Conservation (phyloP, 2,888 invertebrate genomes). For the Automeris io region DNA sequence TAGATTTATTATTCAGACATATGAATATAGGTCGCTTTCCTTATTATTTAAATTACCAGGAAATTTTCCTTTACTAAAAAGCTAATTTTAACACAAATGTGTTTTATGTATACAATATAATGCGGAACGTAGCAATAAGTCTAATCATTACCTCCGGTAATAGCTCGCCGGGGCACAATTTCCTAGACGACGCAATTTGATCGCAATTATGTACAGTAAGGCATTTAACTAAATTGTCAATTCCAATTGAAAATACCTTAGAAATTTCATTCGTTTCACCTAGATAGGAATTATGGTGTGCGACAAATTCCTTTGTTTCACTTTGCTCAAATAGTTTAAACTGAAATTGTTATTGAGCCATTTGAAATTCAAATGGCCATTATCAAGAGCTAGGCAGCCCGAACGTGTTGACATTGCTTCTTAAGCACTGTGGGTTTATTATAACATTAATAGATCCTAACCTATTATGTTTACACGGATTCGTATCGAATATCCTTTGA, state of each 20-base stretch:
- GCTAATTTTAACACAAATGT: neutral
- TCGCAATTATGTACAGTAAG: conserved; percentile 33
- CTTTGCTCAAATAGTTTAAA: conserved; percentile 27
- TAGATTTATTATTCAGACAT: no score
- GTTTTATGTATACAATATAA: neutral
- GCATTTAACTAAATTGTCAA: conserved; percentile 37
- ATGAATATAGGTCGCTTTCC: no score
- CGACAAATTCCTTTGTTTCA: conserved; percentile 29
- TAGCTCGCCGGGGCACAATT: conserved; percentile 12
- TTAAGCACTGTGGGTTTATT: no score
- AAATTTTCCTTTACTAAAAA: neutral
- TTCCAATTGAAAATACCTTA: conserved; percentile 40
- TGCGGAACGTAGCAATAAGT: neutral
- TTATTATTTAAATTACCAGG: no score
- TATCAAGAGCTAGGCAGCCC: no score
- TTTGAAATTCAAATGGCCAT: conserved; percentile 30
- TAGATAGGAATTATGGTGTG: conserved; percentile 29
- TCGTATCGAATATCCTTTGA: no score
- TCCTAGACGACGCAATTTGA: conserved; percentile 26
- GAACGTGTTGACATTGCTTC: no score
- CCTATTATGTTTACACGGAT: no score
- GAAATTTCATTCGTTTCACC: conserved; percentile 34
- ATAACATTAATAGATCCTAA: no score
- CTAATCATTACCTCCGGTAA: conserved; percentile 4
- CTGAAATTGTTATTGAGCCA: conserved; percentile 32